Evolutionary conservation across 2,888 invertebrate genomes (phyloP), one percentile per base, ranked within the genome.

Genomic region (Seira sanloemensis): DNA sequence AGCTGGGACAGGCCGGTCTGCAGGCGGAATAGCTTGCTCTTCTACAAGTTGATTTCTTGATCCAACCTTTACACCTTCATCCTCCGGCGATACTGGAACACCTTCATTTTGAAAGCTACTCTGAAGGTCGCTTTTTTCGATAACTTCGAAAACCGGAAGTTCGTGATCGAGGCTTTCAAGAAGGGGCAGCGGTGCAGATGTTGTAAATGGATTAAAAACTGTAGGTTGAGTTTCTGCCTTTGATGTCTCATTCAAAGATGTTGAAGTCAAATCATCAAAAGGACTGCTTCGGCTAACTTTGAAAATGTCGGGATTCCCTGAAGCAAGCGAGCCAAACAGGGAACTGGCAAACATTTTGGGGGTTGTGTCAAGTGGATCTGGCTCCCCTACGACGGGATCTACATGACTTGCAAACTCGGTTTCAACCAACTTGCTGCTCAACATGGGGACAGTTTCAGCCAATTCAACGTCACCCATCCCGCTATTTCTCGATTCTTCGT

Each of bases 281-380:
- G n/a, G n/a, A n/a, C n/a, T n/a, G n/a, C n/a, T n/a, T n/a, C n/a
- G n/a, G n/a, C n/a, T n/a, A n/a, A n/a, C n/a, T n/a, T n/a, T n/a
- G n/a, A n/a, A n/a, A n/a, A n/a, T n/a, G n/a, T n/a, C n/a, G n/a
- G n/a, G n/a, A n/a, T 9, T 37, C 21, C 37, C 71, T 16, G 24
- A 4, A n/a, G n/a, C n/a, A n/a, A n/a, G n/a, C 1, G 71, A n/a
- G n/a, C 78, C 54, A 24, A 78, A 71, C 18, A 78, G 7, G 0
- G 71, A 78, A 25, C 78, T 78, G 2, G 78, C 78, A 71, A 71
- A 78, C 12, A 71, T 12, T 62, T 9, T 46, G 12, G 12, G n/a
- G n/a, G n/a, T n/a, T n/a, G n/a, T n/a, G n/a, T n/a, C n/a, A n/a
- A n/a, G n/a, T n/a, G n/a, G n/a, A n/a, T n/a, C n/a, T n/a, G n/a